Conservation (phyloP, 2,797 vertebrate species). For the Scyliorhinus canicula region DNA sequence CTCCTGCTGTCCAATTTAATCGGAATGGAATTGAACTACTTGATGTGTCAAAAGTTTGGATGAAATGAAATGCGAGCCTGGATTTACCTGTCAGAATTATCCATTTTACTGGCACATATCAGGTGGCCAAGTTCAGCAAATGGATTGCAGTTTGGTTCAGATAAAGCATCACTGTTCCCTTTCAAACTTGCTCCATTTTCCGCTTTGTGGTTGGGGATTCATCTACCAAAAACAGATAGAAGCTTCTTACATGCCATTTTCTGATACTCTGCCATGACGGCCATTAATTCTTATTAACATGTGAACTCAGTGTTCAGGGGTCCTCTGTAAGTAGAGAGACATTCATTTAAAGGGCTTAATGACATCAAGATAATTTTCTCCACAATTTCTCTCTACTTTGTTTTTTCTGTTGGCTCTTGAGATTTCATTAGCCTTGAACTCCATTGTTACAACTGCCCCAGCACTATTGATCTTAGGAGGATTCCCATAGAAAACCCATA, state of each 20-base stretch:
- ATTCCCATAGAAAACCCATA: background rate
- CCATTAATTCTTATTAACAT: background rate
- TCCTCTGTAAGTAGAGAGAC: background rate
- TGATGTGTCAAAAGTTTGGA: background rate
- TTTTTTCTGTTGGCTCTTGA: background rate
- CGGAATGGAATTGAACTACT: background rate
- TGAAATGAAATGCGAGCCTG: background rate
- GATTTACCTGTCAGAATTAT: background rate
- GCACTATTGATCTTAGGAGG: background rate
- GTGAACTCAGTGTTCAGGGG: background rate
- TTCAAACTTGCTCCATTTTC: background rate
- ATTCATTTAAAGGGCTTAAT: background rate
- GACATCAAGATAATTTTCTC: background rate
- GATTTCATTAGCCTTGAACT: background rate
- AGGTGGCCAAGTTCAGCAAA: background rate
- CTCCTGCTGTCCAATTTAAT: background rate
- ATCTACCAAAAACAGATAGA: background rate
- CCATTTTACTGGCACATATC: background rate
- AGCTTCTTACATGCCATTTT: background rate
- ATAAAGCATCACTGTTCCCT: background rate
- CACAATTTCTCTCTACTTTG: background rate
- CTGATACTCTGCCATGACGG: background rate
- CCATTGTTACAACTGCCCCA: background rate
- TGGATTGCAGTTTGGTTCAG: background rate
- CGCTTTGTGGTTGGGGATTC: background rate